These are phyloP conservation scores for Triops longicaudatus DNA, from an alignment of 1,140 invertebrate species.

Conservation along the genomic window DNA sequence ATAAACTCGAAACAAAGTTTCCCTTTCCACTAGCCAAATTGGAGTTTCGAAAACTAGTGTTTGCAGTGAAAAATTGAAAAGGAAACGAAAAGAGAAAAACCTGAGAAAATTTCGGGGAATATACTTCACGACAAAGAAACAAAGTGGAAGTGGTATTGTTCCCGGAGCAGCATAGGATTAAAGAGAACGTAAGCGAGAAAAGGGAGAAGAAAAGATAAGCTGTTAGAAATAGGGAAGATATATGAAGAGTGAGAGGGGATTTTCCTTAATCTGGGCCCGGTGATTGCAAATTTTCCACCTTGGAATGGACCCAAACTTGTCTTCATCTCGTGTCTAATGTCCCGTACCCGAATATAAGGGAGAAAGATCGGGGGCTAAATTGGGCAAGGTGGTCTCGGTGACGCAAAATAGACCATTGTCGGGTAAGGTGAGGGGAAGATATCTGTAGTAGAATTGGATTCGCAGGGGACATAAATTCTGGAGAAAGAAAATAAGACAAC, in stretches of 20 bases:
- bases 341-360: background rate
- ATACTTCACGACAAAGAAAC: too few relatives aligned
- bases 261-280: background rate
- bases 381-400: background rate
- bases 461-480: background rate
- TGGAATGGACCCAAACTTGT: background rate
- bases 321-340: background rate
- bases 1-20: too few relatives aligned
- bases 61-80: too few relatives aligned
- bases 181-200: background rate
- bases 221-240: background rate
- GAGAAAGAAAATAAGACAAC: background rate
- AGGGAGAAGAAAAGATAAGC: background rate
- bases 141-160: too few relatives aligned
- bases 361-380: background rate
- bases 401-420: background rate
- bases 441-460: background rate
- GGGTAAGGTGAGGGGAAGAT: background rate
- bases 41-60: too few relatives aligned
- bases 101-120: too few relatives aligned
- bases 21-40: too few relatives aligned
- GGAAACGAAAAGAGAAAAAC: too few relatives aligned
- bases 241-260: background rate
- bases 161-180: background rate
- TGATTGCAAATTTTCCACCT: slow-evolving; percentile 4